These are phyloP conservation scores for Etheostoma perlongum DNA, from an alignment of 2,797 vertebrate species.

Conservation along the genomic window DNA sequence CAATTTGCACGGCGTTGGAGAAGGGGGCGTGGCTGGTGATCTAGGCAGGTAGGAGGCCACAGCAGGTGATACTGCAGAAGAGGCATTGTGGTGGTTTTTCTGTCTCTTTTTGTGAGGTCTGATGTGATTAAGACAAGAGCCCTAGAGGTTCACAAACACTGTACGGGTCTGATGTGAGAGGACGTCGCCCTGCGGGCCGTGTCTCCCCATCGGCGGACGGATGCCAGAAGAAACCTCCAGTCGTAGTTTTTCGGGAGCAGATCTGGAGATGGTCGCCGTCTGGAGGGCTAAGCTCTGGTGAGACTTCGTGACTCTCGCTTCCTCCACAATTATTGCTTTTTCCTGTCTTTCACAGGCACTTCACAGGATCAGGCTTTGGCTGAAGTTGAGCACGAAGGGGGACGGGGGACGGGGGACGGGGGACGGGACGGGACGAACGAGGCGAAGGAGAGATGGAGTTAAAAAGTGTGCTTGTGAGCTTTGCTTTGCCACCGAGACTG, in stretches of 20 bases:
- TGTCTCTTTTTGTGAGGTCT: constrained; percentile 71
- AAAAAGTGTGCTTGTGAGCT: constrained; percentile 70
- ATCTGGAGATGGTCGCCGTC: constrained; percentile 18
- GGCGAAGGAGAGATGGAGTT: constrained; percentile 40
- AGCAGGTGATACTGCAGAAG: constrained; percentile 77
- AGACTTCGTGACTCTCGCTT: constrained; percentile 34
- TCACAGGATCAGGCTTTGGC: constrained; percentile 80
- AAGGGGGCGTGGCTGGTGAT: constrained; percentile 72
- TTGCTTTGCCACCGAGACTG: constrained; percentile 40
- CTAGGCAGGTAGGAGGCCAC: constrained; percentile 75
- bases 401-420: constrained; percentile 14
- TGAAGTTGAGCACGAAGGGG: constrained; percentile 61
- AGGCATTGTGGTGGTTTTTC: constrained; percentile 81
- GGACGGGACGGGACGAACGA: constrained; percentile 8
- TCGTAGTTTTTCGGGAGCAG: constrained; percentile 7
- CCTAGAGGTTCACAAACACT: constrained; percentile 65
- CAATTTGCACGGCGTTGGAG: constrained; percentile 26
- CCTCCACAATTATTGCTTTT: constrained; percentile 78
- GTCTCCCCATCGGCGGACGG: constrained; percentile 44
- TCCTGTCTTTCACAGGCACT: constrained; percentile 82
- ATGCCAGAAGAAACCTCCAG: constrained; percentile 17
- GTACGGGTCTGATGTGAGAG: constrained; percentile 35
- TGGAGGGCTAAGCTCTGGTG: constrained; percentile 35
- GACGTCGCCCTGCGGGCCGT: constrained; percentile 23
- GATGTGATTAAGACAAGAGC: constrained; percentile 71